Conservation (phyloP, 1,140 invertebrate species). For the Drosophila sucinea region DNA sequence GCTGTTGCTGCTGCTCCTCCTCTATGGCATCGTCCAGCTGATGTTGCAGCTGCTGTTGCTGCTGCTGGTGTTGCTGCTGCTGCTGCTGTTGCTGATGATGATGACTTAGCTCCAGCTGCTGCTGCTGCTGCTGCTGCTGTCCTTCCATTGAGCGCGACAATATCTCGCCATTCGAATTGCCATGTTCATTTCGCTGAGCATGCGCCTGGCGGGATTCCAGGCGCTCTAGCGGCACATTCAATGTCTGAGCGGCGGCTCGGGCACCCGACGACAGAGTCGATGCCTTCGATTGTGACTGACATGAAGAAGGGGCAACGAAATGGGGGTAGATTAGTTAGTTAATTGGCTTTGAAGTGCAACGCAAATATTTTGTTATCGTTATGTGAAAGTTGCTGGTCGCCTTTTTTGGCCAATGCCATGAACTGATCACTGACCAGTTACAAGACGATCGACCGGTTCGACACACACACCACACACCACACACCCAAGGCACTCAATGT, state of each 20-base stretch:
- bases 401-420: conserved; percentile 43
- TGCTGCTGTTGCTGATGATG: conserved; percentile 60
- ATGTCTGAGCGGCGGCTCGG: conserved; percentile 79
- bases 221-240: conserved; percentile 82
- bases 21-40: conserved; percentile 37
- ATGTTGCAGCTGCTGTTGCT: conserved; percentile 44
- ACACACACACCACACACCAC: neutral
- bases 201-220: conserved; percentile 78
- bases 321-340: conserved; percentile 28
- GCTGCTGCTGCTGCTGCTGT: conserved; percentile 43
- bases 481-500: neutral
- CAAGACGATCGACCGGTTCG: conserved; percentile 23
- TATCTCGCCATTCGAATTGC: conserved; percentile 39
- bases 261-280: conserved; percentile 81
- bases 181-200: conserved; percentile 64
- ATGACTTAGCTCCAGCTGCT: conserved; percentile 52
- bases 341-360: conserved; percentile 46
- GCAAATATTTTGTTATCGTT: conserved; percentile 57
- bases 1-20: conserved; percentile 32
- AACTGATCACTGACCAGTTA: conserved; percentile 37
- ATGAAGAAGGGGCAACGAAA: conserved; percentile 18
- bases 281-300: conserved; percentile 79
- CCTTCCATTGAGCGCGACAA: conserved; percentile 4
- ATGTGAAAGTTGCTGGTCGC: conserved; percentile 76
- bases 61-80: conserved; percentile 54